phyloP scores from a whole-genome alignment of 23 tunicate genomes.

The Trididemnum clinides region DNA sequence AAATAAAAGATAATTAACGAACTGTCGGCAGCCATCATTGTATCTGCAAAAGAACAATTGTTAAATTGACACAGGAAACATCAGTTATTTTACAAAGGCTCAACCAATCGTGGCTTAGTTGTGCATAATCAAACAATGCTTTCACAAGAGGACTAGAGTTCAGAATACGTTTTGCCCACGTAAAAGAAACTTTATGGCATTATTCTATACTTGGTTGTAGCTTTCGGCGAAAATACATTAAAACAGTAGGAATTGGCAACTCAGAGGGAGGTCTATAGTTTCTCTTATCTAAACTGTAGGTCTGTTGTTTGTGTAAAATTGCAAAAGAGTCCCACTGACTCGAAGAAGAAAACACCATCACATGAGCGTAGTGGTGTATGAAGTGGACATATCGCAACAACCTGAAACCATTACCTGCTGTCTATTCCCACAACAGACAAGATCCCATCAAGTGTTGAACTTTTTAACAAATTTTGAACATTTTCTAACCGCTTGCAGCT shows the following conservation, averaged over 20 bases:
- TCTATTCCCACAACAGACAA: conserved; percentile 75
- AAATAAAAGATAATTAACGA: conserved; percentile 72
- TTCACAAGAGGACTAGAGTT: too few relatives aligned
- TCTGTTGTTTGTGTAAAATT: too few relatives aligned
- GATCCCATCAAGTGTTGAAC: conserved; percentile 29
- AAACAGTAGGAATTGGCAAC: too few relatives aligned
- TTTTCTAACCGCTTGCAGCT: conserved; percentile 70
- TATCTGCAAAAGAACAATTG: conserved; percentile 30
- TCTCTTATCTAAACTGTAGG: too few relatives aligned
- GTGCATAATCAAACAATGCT: too few relatives aligned
- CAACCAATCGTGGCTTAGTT: too few relatives aligned
- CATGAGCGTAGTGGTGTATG: not conserved
- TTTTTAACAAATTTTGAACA: conserved; percentile 44
- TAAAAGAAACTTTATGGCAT: too few relatives aligned
- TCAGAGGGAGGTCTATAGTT: too few relatives aligned
- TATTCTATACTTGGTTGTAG: too few relatives aligned
- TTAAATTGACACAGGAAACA: not conserved
- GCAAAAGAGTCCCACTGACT: not conserved
- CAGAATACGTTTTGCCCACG: too few relatives aligned
- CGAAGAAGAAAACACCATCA: not conserved
- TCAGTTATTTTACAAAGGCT: too few relatives aligned
- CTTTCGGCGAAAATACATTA: too few relatives aligned
- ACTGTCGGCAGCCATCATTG: conserved; percentile 80
- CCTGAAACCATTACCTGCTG: conserved; percentile 48
- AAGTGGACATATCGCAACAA: not conserved